Evolutionary conservation across 2,888 invertebrate species (phyloP), one percentile per base, ranked within the genome.

Genomic region (Horisme vitalbata): DNA sequence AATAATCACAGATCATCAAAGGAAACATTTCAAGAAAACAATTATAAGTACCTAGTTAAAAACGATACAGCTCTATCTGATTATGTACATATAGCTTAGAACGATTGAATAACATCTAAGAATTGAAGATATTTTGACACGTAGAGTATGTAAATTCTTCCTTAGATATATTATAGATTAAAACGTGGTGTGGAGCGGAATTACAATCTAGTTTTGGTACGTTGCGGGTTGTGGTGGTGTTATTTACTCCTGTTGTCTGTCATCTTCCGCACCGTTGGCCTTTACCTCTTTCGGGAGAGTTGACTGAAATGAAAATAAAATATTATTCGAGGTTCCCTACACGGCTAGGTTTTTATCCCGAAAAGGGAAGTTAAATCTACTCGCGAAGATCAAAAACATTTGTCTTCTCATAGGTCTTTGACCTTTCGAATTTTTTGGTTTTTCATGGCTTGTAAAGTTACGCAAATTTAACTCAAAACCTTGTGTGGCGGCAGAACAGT

Each of bases 81-180:
- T 75, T 79, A 87, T 88, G 74, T 87, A 88, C 86, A 88, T 63
- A 79, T 71, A 84, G 71, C 79, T 84, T 84, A 86, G 51, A 75
- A 68, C 62, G 59, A 65, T 65, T 61, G 63, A 74, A 69, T 81
- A 82, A 83, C 79, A 81, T 79, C 69, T 79, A 80, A 74, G 67
- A 71, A 68, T 79, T 74, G 70, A 74, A 70, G 70, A 79, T 75
- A 72, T 67, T 76, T 59, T 59, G 58, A 59, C 71, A 56, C 54
- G 46, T 52, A 47, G 52, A 54, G 41, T 48, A 50, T 37, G 57
- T 63, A 66, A 65, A 65, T 62, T 71, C 63, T 64, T 70, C 61
- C 65, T 65, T 60, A 68, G 64, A 54, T 61, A 49, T 56, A 47
- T 61, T 59, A 59, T 63, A 65, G 61, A 61, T 61, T 61, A 65